phyloP scores from a whole-genome alignment of 2,888 invertebrate genomes.

The Agriotes lineatus region DNA sequence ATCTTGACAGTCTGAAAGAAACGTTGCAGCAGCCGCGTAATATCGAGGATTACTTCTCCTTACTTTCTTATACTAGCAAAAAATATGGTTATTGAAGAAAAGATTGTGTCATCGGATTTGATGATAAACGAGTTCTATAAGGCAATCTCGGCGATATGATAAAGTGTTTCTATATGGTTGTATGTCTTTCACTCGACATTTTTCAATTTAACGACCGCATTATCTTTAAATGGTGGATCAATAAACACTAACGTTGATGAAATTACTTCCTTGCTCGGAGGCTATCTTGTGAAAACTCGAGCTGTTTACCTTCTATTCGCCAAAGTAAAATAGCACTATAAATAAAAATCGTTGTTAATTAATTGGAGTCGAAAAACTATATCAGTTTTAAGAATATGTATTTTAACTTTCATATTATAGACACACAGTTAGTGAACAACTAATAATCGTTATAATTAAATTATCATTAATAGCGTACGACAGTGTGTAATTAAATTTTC shows the following conservation, averaged over 20 bases:
- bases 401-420: too few relatives aligned
- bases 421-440: too few relatives aligned
- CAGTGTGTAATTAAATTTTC: too few relatives aligned
- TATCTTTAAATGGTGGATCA: slow-evolving; percentile 33
- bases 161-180: slow-evolving; percentile 40
- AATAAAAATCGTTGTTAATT: too few relatives aligned
- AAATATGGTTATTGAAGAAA: slow-evolving; percentile 42
- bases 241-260: slow-evolving; percentile 26
- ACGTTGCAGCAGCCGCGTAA: slow-evolving; percentile 18
- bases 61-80: slow-evolving; percentile 32
- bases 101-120: slow-evolving; percentile 42
- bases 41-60: slow-evolving; percentile 36
- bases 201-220: slow-evolving; percentile 37
- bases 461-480: too few relatives aligned
- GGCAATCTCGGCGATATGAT: slow-evolving; percentile 38
- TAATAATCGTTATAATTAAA: too few relatives aligned
- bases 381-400: too few relatives aligned
- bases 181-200: slow-evolving; percentile 34
- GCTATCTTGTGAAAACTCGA: slow-evolving; percentile 3
- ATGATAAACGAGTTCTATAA: slow-evolving; percentile 40
- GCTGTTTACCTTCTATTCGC: not conserved
- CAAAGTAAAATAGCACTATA: too few relatives aligned
- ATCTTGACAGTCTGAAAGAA: slow-evolving; percentile 22
- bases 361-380: too few relatives aligned
- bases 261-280: slow-evolving; percentile 21